Evolutionary conservation across 2,113 vertebrate species (phyloP), one percentile per base, ranked within the genome.

Genomic region (Macaca nemestrina): DNA sequence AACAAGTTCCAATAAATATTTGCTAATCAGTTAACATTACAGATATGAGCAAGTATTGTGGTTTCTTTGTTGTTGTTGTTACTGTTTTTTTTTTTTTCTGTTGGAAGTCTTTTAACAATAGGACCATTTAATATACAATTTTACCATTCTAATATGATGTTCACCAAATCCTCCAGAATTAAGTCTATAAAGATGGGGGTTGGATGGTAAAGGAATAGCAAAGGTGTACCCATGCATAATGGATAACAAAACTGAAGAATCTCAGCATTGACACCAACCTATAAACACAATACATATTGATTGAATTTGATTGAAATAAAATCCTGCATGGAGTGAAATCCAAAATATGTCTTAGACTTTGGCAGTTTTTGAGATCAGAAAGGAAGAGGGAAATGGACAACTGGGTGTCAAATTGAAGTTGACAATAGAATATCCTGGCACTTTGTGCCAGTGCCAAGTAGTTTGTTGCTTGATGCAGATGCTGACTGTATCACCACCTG

Each of bases 391-490:
- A 79, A 83, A 90, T 27, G 17, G 43, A 72, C 84, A 81, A 50
- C 3, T 35, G 48, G 67, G 48, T 85, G 43, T 88, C 64, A 88
- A 67, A 85, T 1, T 82, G 82, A 43, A 68, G 72, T 25, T 57
- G 73, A 78, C n/a, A 48, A 30, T 43, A 40, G 59, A 48, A 23
- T 50, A 45, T 67, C 50, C 88, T n/a, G 80, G 90, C 72, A n/a
- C 23, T 78, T 48, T 17, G 57, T 3, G 35, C 25, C 43, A 55
- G 80, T 2, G 27, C 90, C 68, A 43, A 57, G 93, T 79, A 76
- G 80, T 61, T 50, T 73, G 86, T 50, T 50, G 80, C 43, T 80
- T 32, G 75, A 83, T 90, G 55, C 97, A 94, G 93, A 92, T 94
- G 85, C 83, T 68, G 64, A 20, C 72, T 82, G n/a, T 68, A 6